Conservation (phyloP, 2,888 invertebrate genomes). For the Litoditis marina region DNA sequence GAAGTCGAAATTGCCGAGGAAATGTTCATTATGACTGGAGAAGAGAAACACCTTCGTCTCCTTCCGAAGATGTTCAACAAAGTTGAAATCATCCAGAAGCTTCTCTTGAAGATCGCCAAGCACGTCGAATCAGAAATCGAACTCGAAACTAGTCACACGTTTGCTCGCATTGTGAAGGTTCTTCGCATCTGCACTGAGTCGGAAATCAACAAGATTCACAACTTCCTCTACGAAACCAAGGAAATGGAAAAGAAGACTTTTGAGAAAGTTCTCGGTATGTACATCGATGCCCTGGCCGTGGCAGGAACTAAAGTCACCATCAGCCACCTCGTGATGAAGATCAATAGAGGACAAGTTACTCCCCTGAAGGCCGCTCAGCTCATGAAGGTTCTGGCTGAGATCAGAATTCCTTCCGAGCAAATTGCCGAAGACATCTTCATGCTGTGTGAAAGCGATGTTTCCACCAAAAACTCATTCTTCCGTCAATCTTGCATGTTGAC, state of each 20-base stretch:
- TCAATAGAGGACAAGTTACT: conserved; percentile 27
- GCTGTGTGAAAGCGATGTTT: conserved; percentile 33
- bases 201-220: conserved; percentile 43
- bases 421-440: conserved; percentile 31
- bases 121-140: conserved; percentile 16
- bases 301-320: conserved; percentile 48
- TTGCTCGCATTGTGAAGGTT: conserved; percentile 48
- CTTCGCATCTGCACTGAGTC: conserved; percentile 40
- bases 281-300: conserved; percentile 40
- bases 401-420: conserved; percentile 34
- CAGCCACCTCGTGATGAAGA: conserved; percentile 26
- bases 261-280: conserved; percentile 33
- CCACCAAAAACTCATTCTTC: conserved; percentile 25
- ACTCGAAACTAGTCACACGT: conserved; percentile 16
- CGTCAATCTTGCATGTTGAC: conserved; percentile 51
- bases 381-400: conserved; percentile 43
- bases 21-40: conserved; percentile 30
- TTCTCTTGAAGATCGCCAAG: conserved; percentile 32
- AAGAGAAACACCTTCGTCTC: conserved; percentile 37
- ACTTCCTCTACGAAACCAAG: conserved; percentile 28
- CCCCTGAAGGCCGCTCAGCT: conserved; percentile 37
- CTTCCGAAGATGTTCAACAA: conserved; percentile 30
- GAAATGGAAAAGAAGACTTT: conserved; percentile 27
- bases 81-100: conserved; percentile 34
- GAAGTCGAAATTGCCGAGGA: conserved; percentile 43